Evolutionary conservation across 2,888 invertebrate species (phyloP), one percentile per base, ranked within the genome.

Genomic region (Netelia virgata): DNA sequence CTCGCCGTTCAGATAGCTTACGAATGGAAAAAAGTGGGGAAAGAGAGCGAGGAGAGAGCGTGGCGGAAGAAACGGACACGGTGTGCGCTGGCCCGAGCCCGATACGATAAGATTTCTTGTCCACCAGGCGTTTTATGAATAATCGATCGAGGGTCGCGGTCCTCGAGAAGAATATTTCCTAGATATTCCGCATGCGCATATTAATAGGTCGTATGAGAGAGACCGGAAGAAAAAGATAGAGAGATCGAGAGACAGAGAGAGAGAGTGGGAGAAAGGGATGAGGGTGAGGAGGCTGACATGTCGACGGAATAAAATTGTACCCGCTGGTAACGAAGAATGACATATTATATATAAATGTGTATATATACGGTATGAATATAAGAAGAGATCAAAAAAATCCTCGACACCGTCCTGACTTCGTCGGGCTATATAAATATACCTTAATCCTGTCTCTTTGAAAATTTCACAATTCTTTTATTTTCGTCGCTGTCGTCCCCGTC

Each of bases 81-180:
- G 18, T 11, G 18, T 11, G 55, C 63, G 53, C 69, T 69, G 68
- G 59, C 53, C 73, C 61, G 53, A 61, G 53, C 72, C 18, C 64
- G 78, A 84, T 74, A 84, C 64, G 78, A 84, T 74, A 84, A 74
- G 74, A 82, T 75, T 83, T 84, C 64, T 43, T 66, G 74, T 78
- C 55, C 57, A 70, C 59, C 74, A 57, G 57, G 50, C 73, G 59
- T 84, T 84, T 82, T 78, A 82, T 84, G 84, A 84, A 84, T 84
- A 84, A 84, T 82, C 84, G 78, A 84, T 84, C 77, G 84, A 84
- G 78, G 64, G 73, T 55, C 61, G 53, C 28, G 23, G 36, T 57
- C 63, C 70, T 55, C 57, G 14, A 55, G 41, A 74, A 57, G 64
- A 74, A 81, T 81, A 69, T 84, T 77, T 81, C 63, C 41, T 64